Base-by-base conservation (phyloP, 1,140 invertebrate genomes). In the Eciton burchellii region DNA sequence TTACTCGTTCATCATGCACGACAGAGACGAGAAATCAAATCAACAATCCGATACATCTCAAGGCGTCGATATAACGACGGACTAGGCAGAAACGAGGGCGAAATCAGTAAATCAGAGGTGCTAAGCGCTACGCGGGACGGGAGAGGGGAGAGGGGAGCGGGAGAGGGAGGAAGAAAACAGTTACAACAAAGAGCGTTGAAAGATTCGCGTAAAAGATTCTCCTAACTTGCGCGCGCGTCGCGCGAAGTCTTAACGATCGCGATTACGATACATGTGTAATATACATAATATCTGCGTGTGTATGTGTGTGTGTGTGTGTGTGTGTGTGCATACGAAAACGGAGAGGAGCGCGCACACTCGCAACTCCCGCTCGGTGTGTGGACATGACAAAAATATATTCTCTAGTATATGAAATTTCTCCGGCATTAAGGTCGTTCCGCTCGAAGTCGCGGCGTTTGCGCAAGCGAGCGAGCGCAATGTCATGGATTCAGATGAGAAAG, bases 21-120 rank as follows among this genome's bases (percentile, higher is more conserved):
- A 60, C 62, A 76, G 47, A 76, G 47, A 82, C 43, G 66, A 52
- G 81, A 79, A 56, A 76, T 73, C 35, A 56, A 83, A 83, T 82
- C 41, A 79, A 87, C 66, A 86, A 86, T 79, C 16, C 57, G 79
- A 82, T 71, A 70, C 76, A 70, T 82, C 47, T 85, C 52, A 35
- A 35, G 71, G 71, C 56, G 62, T 45, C 66, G 45, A n/a, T n/a
- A n/a, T 52, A 87, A 68, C 66, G 84, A 88, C n/a, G 59, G 57
- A 84, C 82, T 84, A 84, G 81, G 41, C 71, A 35, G 60, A 54
- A 73, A 60, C 19, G n/a, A 11, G n/a, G 45, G 60, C n/a, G 73
- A 73, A 87, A 76, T 86, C 52, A 84, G 84, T 29, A 49, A n/a
- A 52, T 76, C 56, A 59, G 60, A n/a, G n/a, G n/a, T n/a, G 59